These are phyloP conservation scores for Dissostichus mawsoni DNA, from an alignment of 2,113 vertebrate species.

Conservation along the genomic window DNA sequence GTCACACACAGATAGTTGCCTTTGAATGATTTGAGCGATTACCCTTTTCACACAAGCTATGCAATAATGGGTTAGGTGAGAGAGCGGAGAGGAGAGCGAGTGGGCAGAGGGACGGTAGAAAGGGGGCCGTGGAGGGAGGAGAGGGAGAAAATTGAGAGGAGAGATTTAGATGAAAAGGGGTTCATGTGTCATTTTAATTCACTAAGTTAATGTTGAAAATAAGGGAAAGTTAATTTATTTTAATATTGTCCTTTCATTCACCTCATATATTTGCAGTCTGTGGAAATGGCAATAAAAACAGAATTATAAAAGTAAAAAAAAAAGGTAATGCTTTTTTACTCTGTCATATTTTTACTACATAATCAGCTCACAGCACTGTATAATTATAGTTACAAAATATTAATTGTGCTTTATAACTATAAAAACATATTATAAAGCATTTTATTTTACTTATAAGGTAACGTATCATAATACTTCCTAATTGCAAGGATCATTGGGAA, in stretches of 20 bases:
- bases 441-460: too few species aligned
- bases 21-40: conserved; percentile 81
- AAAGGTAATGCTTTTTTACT: too few species aligned
- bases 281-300: neutral
- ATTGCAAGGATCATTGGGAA: too few species aligned
- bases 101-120: neutral
- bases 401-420: too few species aligned
- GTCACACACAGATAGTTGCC: conserved; percentile 81
- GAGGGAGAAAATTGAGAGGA: conserved; percentile 16
- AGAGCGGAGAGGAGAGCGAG: conserved; percentile 36
- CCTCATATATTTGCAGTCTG: neutral
- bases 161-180: conserved; percentile 26
- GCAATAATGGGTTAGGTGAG: conserved; percentile 71
- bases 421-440: too few species aligned
- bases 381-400: too few species aligned
- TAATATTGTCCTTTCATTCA: neutral
- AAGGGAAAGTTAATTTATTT: neutral
- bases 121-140: conserved; percentile 12
- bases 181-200: conserved; percentile 31
- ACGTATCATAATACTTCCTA: too few species aligned
- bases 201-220: conserved; percentile 25
- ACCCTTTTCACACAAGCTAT: conserved; percentile 75
- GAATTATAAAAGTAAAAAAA: neutral
- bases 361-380: too few species aligned
- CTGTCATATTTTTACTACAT: too few species aligned